These are phyloP conservation scores for Sylvilagus bachmani DNA, from an alignment of 2,113 vertebrate species.

Conservation along the genomic window DNA sequence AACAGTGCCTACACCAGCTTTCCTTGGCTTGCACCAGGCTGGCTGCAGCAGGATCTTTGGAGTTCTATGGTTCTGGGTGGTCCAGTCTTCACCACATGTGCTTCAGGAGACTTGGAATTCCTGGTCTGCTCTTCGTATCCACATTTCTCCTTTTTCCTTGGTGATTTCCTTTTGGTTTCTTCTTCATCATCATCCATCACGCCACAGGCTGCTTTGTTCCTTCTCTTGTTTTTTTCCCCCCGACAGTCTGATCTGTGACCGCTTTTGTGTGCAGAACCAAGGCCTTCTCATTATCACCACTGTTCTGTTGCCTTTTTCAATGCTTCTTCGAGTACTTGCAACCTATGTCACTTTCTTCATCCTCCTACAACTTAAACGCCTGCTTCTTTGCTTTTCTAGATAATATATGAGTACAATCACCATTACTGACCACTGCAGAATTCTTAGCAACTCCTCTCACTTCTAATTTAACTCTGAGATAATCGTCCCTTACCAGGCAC, in stretches of 20 bases:
- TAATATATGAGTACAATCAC: background rate
- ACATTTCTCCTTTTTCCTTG: slow-evolving; percentile 78
- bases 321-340: slow-evolving; percentile 76
- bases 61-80: slow-evolving; percentile 15
- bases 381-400: slow-evolving; percentile 82
- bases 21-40: slow-evolving; percentile 67
- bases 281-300: slow-evolving; percentile 4
- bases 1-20: rapidly evolving
- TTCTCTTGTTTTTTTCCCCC: slow-evolving; percentile 78
- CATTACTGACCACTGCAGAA: slow-evolving; percentile 59
- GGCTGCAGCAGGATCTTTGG: slow-evolving; percentile 50
- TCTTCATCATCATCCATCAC: slow-evolving; percentile 34
- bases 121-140: slow-evolving; percentile 75
- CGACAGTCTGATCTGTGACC: slow-evolving; percentile 37
- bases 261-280: slow-evolving; percentile 61
- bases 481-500: slow-evolving; percentile 94
- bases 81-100: slow-evolving; percentile 62
- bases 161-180: slow-evolving; percentile 70
- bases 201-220: slow-evolving; percentile 70
- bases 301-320: slow-evolving; percentile 80
- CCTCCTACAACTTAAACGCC: slow-evolving; percentile 76
- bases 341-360: slow-evolving; percentile 64
- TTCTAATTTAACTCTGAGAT: slow-evolving; percentile 91
- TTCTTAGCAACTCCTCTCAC: slow-evolving; percentile 74
- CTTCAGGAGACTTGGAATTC: slow-evolving; percentile 52